Evolutionary conservation across 2,797 vertebrate genomes (phyloP), one percentile per base, ranked within the genome.

Genomic region (Crenichthys baileyi): DNA sequence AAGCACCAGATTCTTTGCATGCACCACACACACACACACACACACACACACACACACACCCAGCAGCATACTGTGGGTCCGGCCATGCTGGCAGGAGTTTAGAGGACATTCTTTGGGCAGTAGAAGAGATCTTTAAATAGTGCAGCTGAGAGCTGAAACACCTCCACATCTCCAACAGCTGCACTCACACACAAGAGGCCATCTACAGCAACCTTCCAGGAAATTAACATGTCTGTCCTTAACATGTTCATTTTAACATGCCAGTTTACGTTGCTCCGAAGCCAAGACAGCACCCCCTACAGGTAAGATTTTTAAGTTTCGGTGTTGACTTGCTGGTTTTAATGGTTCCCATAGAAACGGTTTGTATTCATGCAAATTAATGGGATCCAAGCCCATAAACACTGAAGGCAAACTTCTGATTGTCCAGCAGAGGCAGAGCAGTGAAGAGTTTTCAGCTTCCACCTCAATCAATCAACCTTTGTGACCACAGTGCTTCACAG

Each of bases 51-150:
- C 75, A 65, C 71, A 56, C 76, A 36, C 71, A 51, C 79, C 55
- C 56, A 77, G 7, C 29, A 8, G 13, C 61, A 26, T 7, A 4
- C 12, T 26, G 1, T 56, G 55, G 55, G 55, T n/a, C 60, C 39
- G 20, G 5, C 55, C 60, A 72, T n/a, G 80, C 50, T 89, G 85
- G 87, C 84, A 70, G 63, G 4, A 78, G 70, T 75, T 78, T 44
- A 63, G 56, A 89, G 83, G 36, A 87, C 88, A 88, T 85, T 89
- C 83, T 88, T 72, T 79, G 77, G 82, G 83, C 55, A 41, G 29
- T 48, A 46, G 60, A 77, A 60, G 6, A 11, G 56, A 41, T 73
- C 82, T 89, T 80, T 67, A 84, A 84, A 88, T 86, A 90, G 79
- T 18, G 5, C 83, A 76, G 61, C 58, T 15, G 5, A 60, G 22